Evolutionary conservation across 2,113 vertebrate species (phyloP), one percentile per base, ranked within the genome.

Genomic region (Rafetus swinhoei): DNA sequence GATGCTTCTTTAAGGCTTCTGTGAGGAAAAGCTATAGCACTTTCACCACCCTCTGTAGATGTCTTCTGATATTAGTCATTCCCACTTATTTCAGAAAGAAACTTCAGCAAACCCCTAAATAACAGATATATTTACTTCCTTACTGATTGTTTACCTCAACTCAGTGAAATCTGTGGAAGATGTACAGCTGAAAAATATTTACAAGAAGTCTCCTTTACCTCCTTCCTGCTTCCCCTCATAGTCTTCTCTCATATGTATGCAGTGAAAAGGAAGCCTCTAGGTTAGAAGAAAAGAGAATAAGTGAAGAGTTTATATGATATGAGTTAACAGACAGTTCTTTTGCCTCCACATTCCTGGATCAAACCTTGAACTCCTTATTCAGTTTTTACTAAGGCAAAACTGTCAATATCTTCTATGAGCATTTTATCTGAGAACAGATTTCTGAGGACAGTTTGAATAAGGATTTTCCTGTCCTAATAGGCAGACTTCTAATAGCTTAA

Each of bases 121-220:
- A 95, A 90, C 86, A 95, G 91, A 80, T 90, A 85, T 92, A 72
- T 77, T 72, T 93, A 59, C 53, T 74, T 88, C 29, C 88, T 84
- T 84, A 55, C 88, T 96, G 96, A 93, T 93, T 92, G 90, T 92
- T 93, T 95, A 5, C 90, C 92, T 91, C 95, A 96, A 54, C 91
- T 96, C 96, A 85, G 76, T 0, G 3, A 96, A 92, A 96, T 21
- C 88, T 84, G 72, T 94, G 57, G 92, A 91, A 94, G 60, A 91
- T 5, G 32, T 5, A 72, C 90, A 91, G 84, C 72, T 79, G 72
- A 92, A 93, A 96, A 95, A 21, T 91, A 85, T 74, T 92, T 87
- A 87, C 86, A 94, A 91, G 35, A 95, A 96, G 32, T 53, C 81
- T 72, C 10, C 24, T 52, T 88, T 93, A 85, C 57, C 86, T 95